phyloP scores from a whole-genome alignment of 2,888 invertebrate species.

The Atrina japonica region DNA sequence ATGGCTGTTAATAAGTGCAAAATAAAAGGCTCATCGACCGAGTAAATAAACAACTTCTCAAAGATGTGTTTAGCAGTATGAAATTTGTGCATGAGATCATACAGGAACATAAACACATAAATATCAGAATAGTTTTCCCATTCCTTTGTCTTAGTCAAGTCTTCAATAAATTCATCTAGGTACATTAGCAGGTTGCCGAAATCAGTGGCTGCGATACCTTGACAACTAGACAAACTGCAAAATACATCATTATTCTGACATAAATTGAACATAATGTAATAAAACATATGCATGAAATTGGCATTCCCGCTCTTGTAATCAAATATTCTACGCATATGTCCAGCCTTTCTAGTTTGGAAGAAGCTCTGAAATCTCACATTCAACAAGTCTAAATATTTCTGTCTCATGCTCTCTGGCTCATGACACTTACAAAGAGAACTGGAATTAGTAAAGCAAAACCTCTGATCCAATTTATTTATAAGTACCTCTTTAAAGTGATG shows the following conservation, averaged over 20 bases:
- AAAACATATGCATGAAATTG: background rate
- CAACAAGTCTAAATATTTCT: background rate
- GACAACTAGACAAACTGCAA: conserved; percentile 1
- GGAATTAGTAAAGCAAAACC: background rate
- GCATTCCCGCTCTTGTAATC: background rate
- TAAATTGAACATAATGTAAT: background rate
- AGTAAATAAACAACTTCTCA: conserved; percentile 32
- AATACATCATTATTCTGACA: background rate
- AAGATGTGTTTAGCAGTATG: conserved; percentile 10
- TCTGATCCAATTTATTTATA: background rate
- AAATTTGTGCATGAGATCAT: conserved; percentile 23
- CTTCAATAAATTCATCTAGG: conserved; percentile 9
- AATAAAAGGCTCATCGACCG: conserved; percentile 21
- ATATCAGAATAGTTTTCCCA: conserved; percentile 18
- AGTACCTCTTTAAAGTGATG: conserved; percentile 9
- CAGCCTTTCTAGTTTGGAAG: background rate
- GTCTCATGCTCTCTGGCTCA: background rate
- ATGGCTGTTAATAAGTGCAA: conserved; percentile 22
- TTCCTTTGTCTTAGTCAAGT: background rate
- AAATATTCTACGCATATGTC: too few species aligned
- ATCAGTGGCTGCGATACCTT: background rate
- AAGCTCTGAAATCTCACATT: background rate
- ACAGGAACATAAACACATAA: conserved; percentile 21
- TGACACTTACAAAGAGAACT: background rate
- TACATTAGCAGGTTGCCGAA: background rate